These are phyloP conservation scores for Centropristis striata DNA, from an alignment of 2,113 vertebrate species.

Conservation along the genomic window DNA sequence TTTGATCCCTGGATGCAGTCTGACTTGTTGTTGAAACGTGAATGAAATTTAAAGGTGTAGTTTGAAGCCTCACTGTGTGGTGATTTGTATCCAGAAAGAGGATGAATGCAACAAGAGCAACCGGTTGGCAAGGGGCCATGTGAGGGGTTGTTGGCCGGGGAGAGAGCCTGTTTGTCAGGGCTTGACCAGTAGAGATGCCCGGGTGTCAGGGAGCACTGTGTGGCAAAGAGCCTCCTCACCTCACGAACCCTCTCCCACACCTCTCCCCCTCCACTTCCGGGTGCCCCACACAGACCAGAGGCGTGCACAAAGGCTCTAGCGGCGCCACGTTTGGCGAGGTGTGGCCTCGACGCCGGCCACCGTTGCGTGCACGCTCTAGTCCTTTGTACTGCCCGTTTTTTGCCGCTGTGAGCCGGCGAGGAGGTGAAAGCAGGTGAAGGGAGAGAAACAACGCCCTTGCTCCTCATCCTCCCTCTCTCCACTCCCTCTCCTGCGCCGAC, in stretches of 20 bases:
- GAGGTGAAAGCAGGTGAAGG: constrained; percentile 68
- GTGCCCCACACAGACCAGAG: constrained; percentile 59
- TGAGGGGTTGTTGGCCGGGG: constrained; percentile 33
- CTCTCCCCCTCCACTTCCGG: constrained; percentile 71
- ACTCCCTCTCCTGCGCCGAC: constrained; percentile 59
- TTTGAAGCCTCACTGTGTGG: constrained; percentile 17
- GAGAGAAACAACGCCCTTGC: constrained; percentile 84
- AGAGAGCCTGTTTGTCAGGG: constrained; percentile 29
- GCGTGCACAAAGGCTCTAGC: constrained; percentile 73
- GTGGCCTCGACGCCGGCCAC: constrained; percentile 71
- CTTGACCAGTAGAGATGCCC: constrained; percentile 18
- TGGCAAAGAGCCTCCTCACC: constrained; percentile 52
- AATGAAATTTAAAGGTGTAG: neutral
- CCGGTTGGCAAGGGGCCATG: constrained; percentile 47
- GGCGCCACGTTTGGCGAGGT: constrained; percentile 72
- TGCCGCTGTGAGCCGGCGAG: constrained; percentile 66
- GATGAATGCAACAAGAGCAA: constrained; percentile 58
- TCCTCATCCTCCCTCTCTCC: constrained; percentile 52
- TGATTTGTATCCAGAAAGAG: constrained; percentile 60
- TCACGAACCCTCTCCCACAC: constrained; percentile 54
- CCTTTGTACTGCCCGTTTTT: constrained; percentile 82
- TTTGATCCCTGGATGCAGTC: constrained; percentile 16
- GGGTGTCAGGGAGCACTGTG: constrained; percentile 40
- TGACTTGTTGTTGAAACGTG: neutral
- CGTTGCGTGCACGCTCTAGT: constrained; percentile 72